phyloP scores from a whole-genome alignment of 2,888 invertebrate genomes.

The Polyommatus icarus region DNA sequence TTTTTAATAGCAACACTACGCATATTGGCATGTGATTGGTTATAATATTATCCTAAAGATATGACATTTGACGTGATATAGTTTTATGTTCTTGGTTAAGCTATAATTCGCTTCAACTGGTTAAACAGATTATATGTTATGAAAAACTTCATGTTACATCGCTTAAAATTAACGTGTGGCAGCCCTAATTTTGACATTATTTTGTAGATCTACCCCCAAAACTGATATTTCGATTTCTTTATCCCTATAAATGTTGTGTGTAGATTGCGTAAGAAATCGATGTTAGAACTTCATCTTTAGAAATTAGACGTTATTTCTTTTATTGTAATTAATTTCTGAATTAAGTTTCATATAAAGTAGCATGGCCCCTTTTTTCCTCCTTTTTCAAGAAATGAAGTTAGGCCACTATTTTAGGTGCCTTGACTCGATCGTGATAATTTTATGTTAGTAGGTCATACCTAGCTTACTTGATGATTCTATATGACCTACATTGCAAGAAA shows the following conservation, averaged over 20 bases:
- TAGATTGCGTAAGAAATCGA: conserved; percentile 21
- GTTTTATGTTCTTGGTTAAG: not conserved
- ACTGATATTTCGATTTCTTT: conserved; percentile 23
- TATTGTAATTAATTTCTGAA: not conserved
- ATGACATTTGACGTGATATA: too few species aligned
- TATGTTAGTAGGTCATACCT: too few species aligned
- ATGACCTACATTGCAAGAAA: too few species aligned
- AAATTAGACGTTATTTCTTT: not conserved
- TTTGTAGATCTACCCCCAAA: not conserved
- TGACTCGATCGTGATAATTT: not conserved
- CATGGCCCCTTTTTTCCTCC: not conserved
- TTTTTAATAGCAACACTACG: not conserved
- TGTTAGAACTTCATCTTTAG: conserved; percentile 19
- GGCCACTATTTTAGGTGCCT: not conserved
- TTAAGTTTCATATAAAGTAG: not conserved
- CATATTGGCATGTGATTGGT: not conserved
- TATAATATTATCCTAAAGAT: too few species aligned
- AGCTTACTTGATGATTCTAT: too few species aligned
- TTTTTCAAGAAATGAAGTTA: not conserved
- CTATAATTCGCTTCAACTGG: not conserved
- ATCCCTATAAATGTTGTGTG: conserved; percentile 32
- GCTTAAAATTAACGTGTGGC: not conserved
- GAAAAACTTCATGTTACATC: not conserved
- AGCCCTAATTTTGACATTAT: conserved; percentile 22
- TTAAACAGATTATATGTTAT: not conserved